Percentiles rank a stretch among this genome's conserved stretches.
Conservation (phyloP, 2,797 vertebrate species). For the Pangasius larnaudii region DNA sequence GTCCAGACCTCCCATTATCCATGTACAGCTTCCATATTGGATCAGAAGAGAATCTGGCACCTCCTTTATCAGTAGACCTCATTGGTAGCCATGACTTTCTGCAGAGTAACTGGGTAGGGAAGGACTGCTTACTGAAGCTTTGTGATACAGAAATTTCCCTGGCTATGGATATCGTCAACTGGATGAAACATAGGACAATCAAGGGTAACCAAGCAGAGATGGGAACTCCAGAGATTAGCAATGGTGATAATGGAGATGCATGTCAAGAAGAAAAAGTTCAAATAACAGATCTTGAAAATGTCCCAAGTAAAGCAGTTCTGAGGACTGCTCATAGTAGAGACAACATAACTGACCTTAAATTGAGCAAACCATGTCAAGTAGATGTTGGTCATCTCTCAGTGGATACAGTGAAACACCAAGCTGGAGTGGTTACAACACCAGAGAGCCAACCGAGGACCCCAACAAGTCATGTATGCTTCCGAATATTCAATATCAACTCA, state of each 20-base stretch:
- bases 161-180: conserved; percentile 85
- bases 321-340: conserved; percentile 1
- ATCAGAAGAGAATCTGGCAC: conserved; percentile 83
- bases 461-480: conserved; percentile 58
- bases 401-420: conserved; percentile 20
- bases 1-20: conserved; percentile 77
- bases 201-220: conserved; percentile 26
- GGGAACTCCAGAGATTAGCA: not conserved
- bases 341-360: conserved; percentile 11
- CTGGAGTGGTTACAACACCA: conserved; percentile 37
- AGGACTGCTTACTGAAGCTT: conserved; percentile 84
- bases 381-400: not conserved
- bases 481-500: conserved; percentile 58
- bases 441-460: conserved; percentile 51
- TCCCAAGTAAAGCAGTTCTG: conserved; percentile 16
- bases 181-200: conserved; percentile 68
- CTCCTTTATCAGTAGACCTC: conserved; percentile 73
- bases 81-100: conserved; percentile 76
- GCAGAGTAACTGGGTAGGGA: conserved; percentile 84
- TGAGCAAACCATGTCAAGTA: conserved; percentile 14
- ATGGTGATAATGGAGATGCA: not conserved
- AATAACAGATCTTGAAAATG: conserved; percentile 33
- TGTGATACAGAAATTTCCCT: conserved; percentile 84
- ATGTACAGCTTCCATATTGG: conserved; percentile 85
- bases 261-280: conserved; percentile 25